Evolutionary conservation across 1,140 invertebrate species (phyloP).

Genomic region (Bombus soroeensis): DNA sequence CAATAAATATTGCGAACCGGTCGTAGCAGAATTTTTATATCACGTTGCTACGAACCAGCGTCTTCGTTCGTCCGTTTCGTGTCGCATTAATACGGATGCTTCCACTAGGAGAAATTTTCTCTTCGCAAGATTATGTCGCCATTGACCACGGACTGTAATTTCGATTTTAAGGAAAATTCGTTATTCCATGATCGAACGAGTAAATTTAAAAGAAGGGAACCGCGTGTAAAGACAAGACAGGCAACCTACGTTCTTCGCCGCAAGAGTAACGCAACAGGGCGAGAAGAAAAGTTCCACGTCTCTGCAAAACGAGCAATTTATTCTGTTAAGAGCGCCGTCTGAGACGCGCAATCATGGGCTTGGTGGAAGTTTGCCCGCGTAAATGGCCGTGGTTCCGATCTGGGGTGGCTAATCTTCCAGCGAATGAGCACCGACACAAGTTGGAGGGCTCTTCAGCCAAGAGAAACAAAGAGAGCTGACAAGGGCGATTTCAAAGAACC

Average conservation of each 20-base stretch:
- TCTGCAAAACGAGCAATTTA: slow-evolving; percentile 66
- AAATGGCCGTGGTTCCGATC: slow-evolving; percentile 64
- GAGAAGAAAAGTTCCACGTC: slow-evolving; percentile 25
- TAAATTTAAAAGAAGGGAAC: neutral
- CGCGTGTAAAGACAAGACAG: neutral
- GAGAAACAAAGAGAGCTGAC: slow-evolving; percentile 64
- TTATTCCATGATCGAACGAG: neutral
- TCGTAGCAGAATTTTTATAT: too few species aligned
- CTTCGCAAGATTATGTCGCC: neutral
- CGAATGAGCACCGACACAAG: slow-evolving; percentile 74
- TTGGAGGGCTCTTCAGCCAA: slow-evolving; percentile 75
- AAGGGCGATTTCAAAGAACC: slow-evolving; percentile 20
- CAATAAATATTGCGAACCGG: too few species aligned
- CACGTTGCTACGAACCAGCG: too few species aligned
- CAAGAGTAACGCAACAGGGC: slow-evolving; percentile 25
- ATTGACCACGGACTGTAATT: neutral
- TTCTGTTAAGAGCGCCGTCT: slow-evolving; percentile 59
- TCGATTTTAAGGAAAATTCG: neutral
- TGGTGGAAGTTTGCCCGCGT: slow-evolving; percentile 63
- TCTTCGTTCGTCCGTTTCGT: too few species aligned
- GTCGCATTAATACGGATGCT: too few species aligned
- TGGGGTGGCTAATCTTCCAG: slow-evolving; percentile 69
- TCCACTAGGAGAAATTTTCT: too few species aligned
- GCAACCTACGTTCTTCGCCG: neutral
- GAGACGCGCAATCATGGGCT: slow-evolving; percentile 62